phyloP scores from a whole-genome alignment of 1,140 invertebrate species.

The Aphis gossypii region DNA sequence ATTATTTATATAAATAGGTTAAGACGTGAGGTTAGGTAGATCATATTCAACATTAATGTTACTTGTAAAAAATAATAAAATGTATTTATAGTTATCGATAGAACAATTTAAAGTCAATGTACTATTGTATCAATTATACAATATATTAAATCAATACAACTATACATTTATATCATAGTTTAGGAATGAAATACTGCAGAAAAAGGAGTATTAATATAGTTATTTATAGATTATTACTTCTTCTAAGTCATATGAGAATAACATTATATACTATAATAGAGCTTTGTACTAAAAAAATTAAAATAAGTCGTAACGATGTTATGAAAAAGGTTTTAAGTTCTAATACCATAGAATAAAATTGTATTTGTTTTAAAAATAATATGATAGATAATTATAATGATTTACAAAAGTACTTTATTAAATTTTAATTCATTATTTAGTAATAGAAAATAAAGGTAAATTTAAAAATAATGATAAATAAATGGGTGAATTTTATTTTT shows the following conservation, averaged over 20 bases:
- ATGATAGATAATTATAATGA: too few species aligned
- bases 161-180: background rate
- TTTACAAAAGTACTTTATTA: background rate
- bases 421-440: background rate
- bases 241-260: background rate
- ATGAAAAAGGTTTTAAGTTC: background rate
- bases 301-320: background rate
- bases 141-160: background rate
- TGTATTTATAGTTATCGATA: background rate
- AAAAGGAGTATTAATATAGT: background rate
- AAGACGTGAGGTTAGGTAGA: background rate
- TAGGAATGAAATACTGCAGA: background rate
- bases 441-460: background rate
- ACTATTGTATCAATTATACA: background rate
- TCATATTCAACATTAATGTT: background rate
- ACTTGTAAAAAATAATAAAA: background rate
- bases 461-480: background rate
- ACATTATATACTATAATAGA: too few species aligned
- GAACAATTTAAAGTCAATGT: background rate
- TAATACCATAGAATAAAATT: too few species aligned
- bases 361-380: too few species aligned
- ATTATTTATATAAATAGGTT: background rate
- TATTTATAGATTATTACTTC: background rate
- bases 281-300: background rate
- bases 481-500: background rate